phyloP scores from a whole-genome alignment of 2,797 vertebrate genomes.

The Heterohyrax brucei region DNA sequence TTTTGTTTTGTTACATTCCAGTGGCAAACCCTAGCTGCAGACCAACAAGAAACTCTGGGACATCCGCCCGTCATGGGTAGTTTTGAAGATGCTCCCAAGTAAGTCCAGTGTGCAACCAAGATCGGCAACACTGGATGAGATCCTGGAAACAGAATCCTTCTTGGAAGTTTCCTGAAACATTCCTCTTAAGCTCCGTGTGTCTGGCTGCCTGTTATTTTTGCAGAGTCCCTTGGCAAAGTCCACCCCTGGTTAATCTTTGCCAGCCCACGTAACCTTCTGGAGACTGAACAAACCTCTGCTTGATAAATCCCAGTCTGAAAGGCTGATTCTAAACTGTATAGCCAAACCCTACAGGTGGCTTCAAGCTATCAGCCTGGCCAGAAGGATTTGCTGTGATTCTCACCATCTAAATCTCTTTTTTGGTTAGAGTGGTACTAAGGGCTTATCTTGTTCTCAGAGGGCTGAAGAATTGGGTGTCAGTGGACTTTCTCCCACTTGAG shows the following conservation, averaged over 20 bases:
- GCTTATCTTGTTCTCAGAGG: background rate
- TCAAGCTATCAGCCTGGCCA: background rate
- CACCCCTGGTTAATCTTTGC: background rate
- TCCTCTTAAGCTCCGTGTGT: rapidly evolving
- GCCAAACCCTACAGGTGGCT: background rate
- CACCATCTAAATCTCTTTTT: background rate
- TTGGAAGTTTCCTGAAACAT: rapidly evolving
- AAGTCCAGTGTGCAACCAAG: background rate
- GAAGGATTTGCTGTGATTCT: background rate
- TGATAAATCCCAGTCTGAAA: background rate
- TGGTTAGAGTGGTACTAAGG: background rate
- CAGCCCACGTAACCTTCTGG: background rate
- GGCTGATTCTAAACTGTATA: too few relatives aligned
- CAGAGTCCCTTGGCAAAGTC: background rate
- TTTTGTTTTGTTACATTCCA: background rate
- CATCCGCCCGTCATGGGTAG: background rate
- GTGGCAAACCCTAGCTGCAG: background rate
- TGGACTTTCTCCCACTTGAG: background rate
- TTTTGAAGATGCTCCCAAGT: background rate
- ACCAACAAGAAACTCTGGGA: background rate
- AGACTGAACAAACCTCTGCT: background rate
- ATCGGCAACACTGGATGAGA: background rate
- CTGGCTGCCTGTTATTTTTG: background rate
- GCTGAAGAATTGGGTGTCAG: background rate
- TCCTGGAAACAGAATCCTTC: background rate